phyloP scores from a whole-genome alignment of 2,113 vertebrate genomes.

The Gracilinanus agilis region DNA sequence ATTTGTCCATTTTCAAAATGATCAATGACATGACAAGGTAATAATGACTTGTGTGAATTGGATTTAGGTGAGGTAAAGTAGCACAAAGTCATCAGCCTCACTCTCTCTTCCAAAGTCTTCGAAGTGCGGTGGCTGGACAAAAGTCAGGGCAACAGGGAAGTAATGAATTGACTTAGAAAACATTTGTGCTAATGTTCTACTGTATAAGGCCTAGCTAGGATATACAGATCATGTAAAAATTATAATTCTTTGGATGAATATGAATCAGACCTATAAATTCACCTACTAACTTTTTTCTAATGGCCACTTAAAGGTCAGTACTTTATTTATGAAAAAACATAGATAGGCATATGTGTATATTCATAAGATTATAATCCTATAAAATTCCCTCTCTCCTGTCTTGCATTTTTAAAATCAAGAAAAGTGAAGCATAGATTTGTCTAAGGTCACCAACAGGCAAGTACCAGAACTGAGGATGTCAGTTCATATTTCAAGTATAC shows the following conservation, averaged over 20 bases:
- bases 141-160: neutral
- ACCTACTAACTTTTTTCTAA: slow-evolving; percentile 15
- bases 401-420: neutral
- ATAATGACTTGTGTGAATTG: too few relatives aligned
- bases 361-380: neutral
- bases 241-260: neutral
- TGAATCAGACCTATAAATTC: slow-evolving; percentile 32
- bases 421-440: neutral
- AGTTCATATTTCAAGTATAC: neutral
- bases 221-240: neutral
- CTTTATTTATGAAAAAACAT: neutral
- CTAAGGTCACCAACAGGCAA: neutral
- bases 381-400: neutral
- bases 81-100: too few relatives aligned
- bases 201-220: neutral
- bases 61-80: too few relatives aligned
- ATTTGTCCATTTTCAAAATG: slow-evolving; percentile 38
- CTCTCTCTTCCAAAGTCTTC: too few relatives aligned
- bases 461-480: neutral
- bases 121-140: too few relatives aligned
- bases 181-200: neutral
- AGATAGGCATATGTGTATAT: slow-evolving; percentile 5
- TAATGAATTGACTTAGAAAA: slow-evolving; percentile 29
- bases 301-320: neutral
- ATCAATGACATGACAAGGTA: too few relatives aligned